Evolutionary conservation across 92 coral and sea anemone species (phyloP), one percentile per base, ranked within the genome.

Genomic region (Parazoanthus swiftii): DNA sequence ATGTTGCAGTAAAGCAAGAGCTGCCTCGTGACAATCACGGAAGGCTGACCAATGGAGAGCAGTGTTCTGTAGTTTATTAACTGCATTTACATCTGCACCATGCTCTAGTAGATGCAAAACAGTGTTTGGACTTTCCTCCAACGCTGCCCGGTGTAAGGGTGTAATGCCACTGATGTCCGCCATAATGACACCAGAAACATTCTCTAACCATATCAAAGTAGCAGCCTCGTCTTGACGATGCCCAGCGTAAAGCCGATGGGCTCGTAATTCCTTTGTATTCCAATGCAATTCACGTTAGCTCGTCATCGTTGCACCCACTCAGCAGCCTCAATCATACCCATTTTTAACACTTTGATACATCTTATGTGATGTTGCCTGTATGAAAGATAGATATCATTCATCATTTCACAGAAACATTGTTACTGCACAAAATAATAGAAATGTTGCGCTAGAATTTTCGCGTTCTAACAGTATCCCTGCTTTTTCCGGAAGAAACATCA

Each of bases 11-110:
- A 82, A 39, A 25, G 66, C 43, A 20, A n/a, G 38, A 23, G 86
- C 86, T 82, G 76, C 50, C 42, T 82, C 37, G 16, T 67, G 77
- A 73, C 59, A 68, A 59, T 82, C 86, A 68, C 51, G 46, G 21
- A 82, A 82, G 4, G 86, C 63, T 42, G 86, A 82, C 77, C 77
- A 82, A 25, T 82, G 86, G 23, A 82, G 86, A 67, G 86, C 86
- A 82, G 86, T 67, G 48, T 82, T 82, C 44, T 25, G 37, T 59
- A 11, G 36, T 20, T 3, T n/a, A 68, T 82, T 82, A 25, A 44
- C 86, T 67, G 29, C 77, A 26, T 68, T 68, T 68, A 82, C 77
- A 68, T n/a, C 20, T 15, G 77, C 66, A 44, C 77, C 86, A 11
- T 10, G 76, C 7, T 82, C 76, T 35, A 82, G 86, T 46, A 82